A percentile compares a stretch with the other conserved stretches of the same genome.
Evolutionary conservation across 2,797 vertebrate species (phyloP).

Genomic region (Esox masquinongy): DNA sequence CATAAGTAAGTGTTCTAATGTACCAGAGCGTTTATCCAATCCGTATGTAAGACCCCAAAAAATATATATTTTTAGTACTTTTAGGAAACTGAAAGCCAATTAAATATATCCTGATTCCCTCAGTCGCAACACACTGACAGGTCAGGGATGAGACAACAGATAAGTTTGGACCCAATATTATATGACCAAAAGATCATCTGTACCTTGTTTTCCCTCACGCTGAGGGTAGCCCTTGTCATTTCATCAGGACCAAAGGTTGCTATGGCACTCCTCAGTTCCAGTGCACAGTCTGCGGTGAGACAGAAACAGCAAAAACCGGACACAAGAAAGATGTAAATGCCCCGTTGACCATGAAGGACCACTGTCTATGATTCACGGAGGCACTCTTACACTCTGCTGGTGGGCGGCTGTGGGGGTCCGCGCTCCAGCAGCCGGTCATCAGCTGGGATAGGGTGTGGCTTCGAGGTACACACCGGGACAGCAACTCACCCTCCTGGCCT

Average conservation of each 20-base stretch:
- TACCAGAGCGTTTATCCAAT: too few relatives aligned
- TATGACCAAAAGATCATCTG: neutral
- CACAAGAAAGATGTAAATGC: neutral
- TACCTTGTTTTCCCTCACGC: neutral
- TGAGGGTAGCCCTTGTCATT: neutral
- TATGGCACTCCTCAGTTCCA: neutral
- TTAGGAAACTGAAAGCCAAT: neutral
- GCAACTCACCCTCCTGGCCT: neutral
- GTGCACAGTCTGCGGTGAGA: neutral
- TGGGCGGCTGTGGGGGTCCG: neutral
- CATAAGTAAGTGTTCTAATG: too few relatives aligned
- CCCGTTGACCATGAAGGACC: neutral
- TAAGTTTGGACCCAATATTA: neutral
- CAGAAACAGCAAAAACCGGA: neutral
- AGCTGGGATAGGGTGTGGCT: neutral
- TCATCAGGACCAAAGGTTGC: neutral
- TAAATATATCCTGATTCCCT: neutral
- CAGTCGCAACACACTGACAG: neutral
- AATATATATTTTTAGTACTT: neutral
- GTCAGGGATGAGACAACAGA: neutral
- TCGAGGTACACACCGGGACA: neutral
- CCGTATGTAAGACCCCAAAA: too few relatives aligned
- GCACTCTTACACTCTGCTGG: neutral
- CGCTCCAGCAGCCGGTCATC: neutral
- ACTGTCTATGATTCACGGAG: neutral